phyloP scores from a whole-genome alignment of 2,113 vertebrate genomes.

The Tympanuchus pallidicinctus region DNA sequence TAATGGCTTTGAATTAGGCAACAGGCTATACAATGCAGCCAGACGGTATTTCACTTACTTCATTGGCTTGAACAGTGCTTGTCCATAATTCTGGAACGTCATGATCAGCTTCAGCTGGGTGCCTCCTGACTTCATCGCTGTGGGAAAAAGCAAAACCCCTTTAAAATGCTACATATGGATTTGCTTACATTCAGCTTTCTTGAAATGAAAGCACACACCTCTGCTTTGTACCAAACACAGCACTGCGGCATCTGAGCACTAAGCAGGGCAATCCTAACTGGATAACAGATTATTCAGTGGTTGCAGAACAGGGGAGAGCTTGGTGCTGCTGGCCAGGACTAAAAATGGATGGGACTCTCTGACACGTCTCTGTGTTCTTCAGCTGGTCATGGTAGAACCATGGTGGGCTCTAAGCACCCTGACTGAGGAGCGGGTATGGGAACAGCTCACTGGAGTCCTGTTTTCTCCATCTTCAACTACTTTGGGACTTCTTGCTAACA shows the following conservation, averaged over 20 bases:
- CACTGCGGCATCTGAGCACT: background rate
- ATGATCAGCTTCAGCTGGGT: constrained; percentile 99
- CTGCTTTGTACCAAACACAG: background rate
- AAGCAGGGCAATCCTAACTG: background rate
- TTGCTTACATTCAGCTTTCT: background rate
- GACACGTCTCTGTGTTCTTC: background rate
- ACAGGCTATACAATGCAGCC: background rate
- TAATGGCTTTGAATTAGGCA: background rate
- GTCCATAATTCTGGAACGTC: constrained; percentile 99
- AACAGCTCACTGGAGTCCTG: background rate
- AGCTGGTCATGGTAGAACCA: background rate
- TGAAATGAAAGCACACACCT: background rate
- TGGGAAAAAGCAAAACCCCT: background rate
- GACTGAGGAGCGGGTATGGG: rapidly evolving
- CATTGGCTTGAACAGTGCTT: constrained; percentile 98
- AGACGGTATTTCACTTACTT: constrained; percentile 85
- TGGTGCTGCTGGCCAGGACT: background rate
- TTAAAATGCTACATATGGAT: constrained; percentile 2
- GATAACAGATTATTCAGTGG: background rate
- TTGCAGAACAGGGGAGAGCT: background rate
- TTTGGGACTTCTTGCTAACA: background rate
- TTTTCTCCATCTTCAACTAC: background rate
- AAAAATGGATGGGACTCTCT: background rate
- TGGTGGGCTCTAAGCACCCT: background rate
- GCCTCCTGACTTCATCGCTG: constrained; percentile 99